Evolutionary conservation across 2,888 invertebrate genomes (phyloP).

Genomic region (Elegia similella): DNA sequence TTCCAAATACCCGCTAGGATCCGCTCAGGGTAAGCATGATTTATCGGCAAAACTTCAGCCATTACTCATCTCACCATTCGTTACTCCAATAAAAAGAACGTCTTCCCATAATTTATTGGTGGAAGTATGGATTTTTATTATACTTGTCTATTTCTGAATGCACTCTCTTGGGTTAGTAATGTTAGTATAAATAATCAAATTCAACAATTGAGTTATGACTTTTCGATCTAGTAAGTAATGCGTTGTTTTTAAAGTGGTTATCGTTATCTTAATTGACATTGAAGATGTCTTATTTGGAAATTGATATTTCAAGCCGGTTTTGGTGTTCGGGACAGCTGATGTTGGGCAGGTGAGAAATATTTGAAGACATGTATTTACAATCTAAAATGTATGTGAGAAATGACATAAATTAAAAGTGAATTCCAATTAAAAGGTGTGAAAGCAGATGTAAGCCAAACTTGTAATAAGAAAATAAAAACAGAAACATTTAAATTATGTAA

Average conservation of each 20-base stretch:
- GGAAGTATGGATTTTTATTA: slow-evolving; percentile 72
- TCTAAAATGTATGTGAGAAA: neutral
- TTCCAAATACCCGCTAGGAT: slow-evolving; percentile 62
- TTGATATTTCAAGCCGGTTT: slow-evolving; percentile 33
- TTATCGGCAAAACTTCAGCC: slow-evolving; percentile 75
- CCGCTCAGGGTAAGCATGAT: slow-evolving; percentile 70
- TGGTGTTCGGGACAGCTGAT: slow-evolving; percentile 35
- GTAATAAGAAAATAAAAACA: neutral
- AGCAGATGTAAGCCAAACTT: neutral
- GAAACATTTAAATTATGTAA: neutral
- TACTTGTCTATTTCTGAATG: slow-evolving; percentile 66
- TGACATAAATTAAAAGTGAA: neutral
- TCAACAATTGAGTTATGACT: slow-evolving; percentile 41
- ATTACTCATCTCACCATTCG: slow-evolving; percentile 80
- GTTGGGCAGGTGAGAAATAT: slow-evolving; percentile 41
- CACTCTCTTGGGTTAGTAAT: slow-evolving; percentile 56
- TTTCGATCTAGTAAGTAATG: slow-evolving; percentile 23
- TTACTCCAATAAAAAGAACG: slow-evolving; percentile 79
- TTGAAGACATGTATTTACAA: slow-evolving; percentile 23
- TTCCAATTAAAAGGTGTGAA: neutral
- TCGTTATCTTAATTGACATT: slow-evolving; percentile 35
- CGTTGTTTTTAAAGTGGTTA: slow-evolving; percentile 18
- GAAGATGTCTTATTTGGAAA: slow-evolving; percentile 29
- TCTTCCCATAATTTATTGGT: slow-evolving; percentile 75
- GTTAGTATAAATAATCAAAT: slow-evolving; percentile 62